These are phyloP conservation scores for Hydrotaea diabolus DNA, from an alignment of 2,888 invertebrate species.

Conservation along the genomic window DNA sequence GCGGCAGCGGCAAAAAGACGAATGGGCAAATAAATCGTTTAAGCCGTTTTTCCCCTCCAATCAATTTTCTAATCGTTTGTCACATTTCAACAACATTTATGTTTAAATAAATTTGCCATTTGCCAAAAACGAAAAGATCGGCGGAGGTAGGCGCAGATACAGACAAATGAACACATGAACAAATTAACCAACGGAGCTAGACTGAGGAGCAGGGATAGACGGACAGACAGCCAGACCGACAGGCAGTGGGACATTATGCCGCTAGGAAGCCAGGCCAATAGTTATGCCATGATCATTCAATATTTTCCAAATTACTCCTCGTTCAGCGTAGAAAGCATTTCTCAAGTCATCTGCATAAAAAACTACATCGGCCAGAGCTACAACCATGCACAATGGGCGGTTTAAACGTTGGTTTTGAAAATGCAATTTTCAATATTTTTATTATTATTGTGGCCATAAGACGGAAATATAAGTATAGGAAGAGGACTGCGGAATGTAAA, in stretches of 20 bases:
- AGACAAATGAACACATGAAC: slow-evolving; percentile 32
- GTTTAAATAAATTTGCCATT: slow-evolving; percentile 65
- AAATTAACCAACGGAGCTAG: slow-evolving; percentile 11
- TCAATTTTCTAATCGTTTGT: slow-evolving; percentile 66
- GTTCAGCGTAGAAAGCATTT: slow-evolving; percentile 25
- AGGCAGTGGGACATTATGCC: neutral
- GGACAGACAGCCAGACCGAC: neutral
- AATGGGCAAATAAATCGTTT: slow-evolving; percentile 35
- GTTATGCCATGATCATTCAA: slow-evolving; percentile 35
- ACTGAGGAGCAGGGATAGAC: neutral
- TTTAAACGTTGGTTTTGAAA: no score
- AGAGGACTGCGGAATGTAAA: no score
- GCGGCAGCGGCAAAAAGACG: slow-evolving; percentile 32
- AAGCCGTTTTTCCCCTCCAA: slow-evolving; percentile 33
- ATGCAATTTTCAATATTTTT: no score
- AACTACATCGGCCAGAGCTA: neutral
- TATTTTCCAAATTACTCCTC: slow-evolving; percentile 32
- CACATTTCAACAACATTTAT: slow-evolving; percentile 67
- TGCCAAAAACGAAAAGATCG: slow-evolving; percentile 35
- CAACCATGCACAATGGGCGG: neutral
- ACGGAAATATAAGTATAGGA: no score
- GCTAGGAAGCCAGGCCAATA: neutral
- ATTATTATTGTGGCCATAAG: no score
- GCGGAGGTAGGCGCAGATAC: slow-evolving; percentile 16
- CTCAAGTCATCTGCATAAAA: slow-evolving; percentile 29